A percentile compares a stretch with the other conserved stretches of the same genome.
Conservation (phyloP, 2,888 invertebrate genomes). For the Cerceris ruficornis region DNA sequence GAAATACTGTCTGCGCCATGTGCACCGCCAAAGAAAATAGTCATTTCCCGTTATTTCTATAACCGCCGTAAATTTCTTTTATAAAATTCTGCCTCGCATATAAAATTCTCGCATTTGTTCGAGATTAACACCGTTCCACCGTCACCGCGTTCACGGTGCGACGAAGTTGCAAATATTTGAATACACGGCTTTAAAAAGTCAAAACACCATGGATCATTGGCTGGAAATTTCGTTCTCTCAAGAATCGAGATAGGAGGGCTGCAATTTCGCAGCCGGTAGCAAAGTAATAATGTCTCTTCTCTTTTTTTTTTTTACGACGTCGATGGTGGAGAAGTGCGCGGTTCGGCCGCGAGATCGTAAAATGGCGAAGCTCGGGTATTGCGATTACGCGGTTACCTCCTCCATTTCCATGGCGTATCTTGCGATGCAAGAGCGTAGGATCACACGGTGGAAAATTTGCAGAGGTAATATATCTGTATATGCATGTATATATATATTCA, state of each 20-base stretch:
- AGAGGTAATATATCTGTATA: not conserved
- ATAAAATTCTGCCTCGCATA: too few relatives aligned
- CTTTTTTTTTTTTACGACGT: constrained; percentile 50
- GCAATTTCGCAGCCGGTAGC: constrained; percentile 32
- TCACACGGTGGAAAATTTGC: constrained; percentile 18
- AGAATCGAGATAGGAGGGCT: not conserved
- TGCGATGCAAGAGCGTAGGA: constrained; percentile 11
- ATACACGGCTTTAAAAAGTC: too few relatives aligned
- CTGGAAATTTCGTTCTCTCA: constrained; percentile 3
- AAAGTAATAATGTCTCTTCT: constrained; percentile 45
- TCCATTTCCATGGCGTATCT: constrained; percentile 14
- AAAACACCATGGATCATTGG: constrained; percentile 1
- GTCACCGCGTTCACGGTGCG: too few relatives aligned
- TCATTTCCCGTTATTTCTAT: too few relatives aligned
- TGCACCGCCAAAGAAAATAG: too few relatives aligned
- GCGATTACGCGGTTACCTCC: constrained; percentile 38
- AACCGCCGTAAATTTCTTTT: too few relatives aligned
- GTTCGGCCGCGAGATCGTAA: constrained; percentile 51
- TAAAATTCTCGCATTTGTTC: too few relatives aligned
- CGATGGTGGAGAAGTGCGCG: constrained; percentile 14
- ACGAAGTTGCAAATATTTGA: too few relatives aligned
- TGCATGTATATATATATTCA: too few relatives aligned
- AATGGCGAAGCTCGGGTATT: constrained; percentile 45
- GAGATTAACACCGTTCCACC: too few relatives aligned
- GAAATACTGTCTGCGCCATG: too few relatives aligned